These are phyloP conservation scores for Dendrolimus houi DNA, from an alignment of 2,888 invertebrate species.

Conservation along the genomic window DNA sequence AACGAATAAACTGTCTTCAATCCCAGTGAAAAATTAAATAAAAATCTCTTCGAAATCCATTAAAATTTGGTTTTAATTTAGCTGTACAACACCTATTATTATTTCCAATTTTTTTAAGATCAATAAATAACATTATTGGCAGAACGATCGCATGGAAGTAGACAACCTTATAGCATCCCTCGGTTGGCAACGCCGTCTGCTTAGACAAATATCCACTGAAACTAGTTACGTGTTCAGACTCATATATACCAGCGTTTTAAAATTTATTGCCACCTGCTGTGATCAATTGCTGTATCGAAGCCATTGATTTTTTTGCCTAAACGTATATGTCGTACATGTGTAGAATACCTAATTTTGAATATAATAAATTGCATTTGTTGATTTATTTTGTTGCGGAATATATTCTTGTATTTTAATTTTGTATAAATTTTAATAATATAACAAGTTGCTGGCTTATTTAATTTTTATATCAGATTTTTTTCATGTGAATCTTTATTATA, in stretches of 20 bases:
- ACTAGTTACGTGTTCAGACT: constrained; percentile 68
- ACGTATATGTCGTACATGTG: not conserved
- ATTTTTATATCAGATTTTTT: too few relatives aligned
- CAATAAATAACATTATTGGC: too few relatives aligned
- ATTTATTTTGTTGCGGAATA: not conserved
- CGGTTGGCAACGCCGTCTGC: constrained; percentile 54
- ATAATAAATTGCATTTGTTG: not conserved
- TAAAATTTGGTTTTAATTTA: too few relatives aligned
- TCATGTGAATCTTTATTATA: too few relatives aligned
- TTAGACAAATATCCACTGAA: constrained; percentile 68
- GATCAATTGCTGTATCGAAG: constrained; percentile 19
- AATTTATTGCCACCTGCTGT: constrained; percentile 42
- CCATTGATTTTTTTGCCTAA: not conserved
- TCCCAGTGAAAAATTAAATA: too few relatives aligned
- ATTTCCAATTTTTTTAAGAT: too few relatives aligned
- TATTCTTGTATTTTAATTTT: not conserved
- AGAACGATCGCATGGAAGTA: constrained; percentile 13
- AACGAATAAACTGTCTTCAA: too few relatives aligned
- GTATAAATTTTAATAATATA: constrained; percentile 10
- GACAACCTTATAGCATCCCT: constrained; percentile 35
- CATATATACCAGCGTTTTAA: constrained; percentile 53
- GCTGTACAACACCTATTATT: too few relatives aligned
- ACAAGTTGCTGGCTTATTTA: constrained; percentile 3
- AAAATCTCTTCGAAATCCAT: too few relatives aligned
- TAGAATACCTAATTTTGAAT: not conserved